Conservation (phyloP, 2,797 vertebrate species). For the Platalea minor region DNA sequence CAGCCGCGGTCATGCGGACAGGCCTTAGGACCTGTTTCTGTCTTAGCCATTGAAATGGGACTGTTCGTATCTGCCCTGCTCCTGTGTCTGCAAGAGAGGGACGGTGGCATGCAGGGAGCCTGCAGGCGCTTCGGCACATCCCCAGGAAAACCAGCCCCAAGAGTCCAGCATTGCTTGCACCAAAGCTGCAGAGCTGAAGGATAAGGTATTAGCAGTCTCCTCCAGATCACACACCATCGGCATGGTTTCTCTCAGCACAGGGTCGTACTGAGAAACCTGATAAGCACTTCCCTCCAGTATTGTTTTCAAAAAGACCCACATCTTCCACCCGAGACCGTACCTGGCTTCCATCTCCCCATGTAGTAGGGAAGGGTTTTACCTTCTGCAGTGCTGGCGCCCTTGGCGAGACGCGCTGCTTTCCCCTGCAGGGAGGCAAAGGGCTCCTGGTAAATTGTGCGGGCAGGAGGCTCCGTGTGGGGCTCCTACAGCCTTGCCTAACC, state of each 20-base stretch:
- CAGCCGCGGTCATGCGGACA: accelerated
- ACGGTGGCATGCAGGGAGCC: neutral
- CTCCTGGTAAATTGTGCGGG: neutral
- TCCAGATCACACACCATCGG: accelerated
- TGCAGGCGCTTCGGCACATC: accelerated
- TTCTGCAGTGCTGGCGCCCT: neutral
- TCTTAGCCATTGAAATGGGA: neutral
- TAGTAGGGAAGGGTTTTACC: neutral
- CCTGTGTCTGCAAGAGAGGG: accelerated
- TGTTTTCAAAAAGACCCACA: neutral
- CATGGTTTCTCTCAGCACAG: neutral
- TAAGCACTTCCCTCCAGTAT: neutral
- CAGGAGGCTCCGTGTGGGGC: accelerated
- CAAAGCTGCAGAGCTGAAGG: neutral
- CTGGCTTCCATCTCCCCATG: neutral
- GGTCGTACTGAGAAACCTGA: accelerated
- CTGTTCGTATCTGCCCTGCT: neutral
- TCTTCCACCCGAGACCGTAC: neutral
- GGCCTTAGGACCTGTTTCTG: neutral
- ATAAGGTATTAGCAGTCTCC: neutral
- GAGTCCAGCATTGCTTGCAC: neutral
- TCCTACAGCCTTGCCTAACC: neutral
- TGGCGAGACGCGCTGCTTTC: accelerated
- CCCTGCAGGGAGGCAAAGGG: neutral
- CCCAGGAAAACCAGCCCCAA: neutral